Evolutionary conservation across 2,113 vertebrate species (phyloP).

Genomic region (Centropus bengalensis): DNA sequence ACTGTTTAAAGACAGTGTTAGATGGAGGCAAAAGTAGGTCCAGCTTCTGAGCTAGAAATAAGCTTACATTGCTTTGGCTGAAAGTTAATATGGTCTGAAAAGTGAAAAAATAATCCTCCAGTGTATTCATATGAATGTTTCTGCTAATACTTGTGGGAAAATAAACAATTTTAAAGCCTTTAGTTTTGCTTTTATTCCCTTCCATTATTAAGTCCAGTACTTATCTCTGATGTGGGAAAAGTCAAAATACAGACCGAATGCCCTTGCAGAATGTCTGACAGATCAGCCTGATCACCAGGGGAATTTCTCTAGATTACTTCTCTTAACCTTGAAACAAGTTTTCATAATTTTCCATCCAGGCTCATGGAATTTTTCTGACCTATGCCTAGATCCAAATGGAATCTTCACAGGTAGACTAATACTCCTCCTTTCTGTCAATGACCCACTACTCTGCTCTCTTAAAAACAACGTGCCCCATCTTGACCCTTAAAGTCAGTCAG

Average conservation of each 20-base stretch:
- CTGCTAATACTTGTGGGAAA: slow-evolving; percentile 39
- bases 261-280: neutral
- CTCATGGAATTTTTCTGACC: neutral
- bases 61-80: neutral
- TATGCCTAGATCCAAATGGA: neutral
- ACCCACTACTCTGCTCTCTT: neutral
- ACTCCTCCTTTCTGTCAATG: neutral
- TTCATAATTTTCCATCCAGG: neutral
- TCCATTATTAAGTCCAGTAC: neutral
- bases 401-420: neutral
- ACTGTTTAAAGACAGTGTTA: slow-evolving; percentile 64
- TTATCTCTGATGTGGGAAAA: neutral
- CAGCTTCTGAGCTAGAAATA: slow-evolving; percentile 47
- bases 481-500: neutral
- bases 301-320: neutral
- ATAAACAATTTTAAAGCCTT: neutral
- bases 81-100: slow-evolving; percentile 34
- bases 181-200: neutral
- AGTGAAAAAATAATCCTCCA: neutral
- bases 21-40: slow-evolving; percentile 49
- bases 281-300: neutral
- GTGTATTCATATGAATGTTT: neutral
- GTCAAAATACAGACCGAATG: neutral
- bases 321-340: neutral
- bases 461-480: neutral